phyloP scores from a whole-genome alignment of 2,888 invertebrate genomes.

The Catocala fraxini region DNA sequence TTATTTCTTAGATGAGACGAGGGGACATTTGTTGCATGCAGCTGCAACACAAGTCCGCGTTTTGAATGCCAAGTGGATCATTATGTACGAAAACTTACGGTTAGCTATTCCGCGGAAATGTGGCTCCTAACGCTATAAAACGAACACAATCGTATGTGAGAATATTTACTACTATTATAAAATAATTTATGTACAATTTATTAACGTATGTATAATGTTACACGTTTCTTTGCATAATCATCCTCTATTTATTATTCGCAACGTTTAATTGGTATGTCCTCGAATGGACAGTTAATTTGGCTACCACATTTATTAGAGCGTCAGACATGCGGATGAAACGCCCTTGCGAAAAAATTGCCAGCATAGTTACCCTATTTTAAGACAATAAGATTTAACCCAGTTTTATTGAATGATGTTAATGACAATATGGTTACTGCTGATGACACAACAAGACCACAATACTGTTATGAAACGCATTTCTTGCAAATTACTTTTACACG shows the following conservation, averaged over 20 bases:
- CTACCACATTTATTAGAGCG: conserved; percentile 34
- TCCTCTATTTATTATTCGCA: conserved; percentile 29
- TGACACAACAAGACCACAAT: conserved; percentile 51
- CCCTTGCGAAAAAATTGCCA: conserved; percentile 39
- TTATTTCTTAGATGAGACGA: conserved; percentile 35
- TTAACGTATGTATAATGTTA: conserved; percentile 7
- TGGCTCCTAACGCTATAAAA: conserved; percentile 43
- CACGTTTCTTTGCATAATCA: conserved; percentile 10
- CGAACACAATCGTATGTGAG: conserved; percentile 43
- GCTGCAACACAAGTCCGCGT: conserved; percentile 54
- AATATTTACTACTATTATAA: conserved; percentile 11
- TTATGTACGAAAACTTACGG: conserved; percentile 61
- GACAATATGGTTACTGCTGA: conserved; percentile 51
- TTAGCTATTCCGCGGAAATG: conserved; percentile 57
- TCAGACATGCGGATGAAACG: conserved; percentile 22
- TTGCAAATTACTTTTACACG: conserved; percentile 38
- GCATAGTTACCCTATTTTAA: conserved; percentile 41
- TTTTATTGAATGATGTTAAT: conserved; percentile 34
- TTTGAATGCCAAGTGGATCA: conserved; percentile 65
- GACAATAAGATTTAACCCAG: conserved; percentile 50
- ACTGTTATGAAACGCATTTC: conserved; percentile 47
- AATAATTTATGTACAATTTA: conserved; percentile 12
- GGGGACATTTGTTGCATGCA: conserved; percentile 46
- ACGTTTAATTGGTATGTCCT: conserved; percentile 36
- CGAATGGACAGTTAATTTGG: conserved; percentile 31